Percentiles rank a stretch among this genome's conserved stretches.
phyloP scores from a whole-genome alignment of 2,888 invertebrate genomes.

The Steinernema carpocapsae region DNA sequence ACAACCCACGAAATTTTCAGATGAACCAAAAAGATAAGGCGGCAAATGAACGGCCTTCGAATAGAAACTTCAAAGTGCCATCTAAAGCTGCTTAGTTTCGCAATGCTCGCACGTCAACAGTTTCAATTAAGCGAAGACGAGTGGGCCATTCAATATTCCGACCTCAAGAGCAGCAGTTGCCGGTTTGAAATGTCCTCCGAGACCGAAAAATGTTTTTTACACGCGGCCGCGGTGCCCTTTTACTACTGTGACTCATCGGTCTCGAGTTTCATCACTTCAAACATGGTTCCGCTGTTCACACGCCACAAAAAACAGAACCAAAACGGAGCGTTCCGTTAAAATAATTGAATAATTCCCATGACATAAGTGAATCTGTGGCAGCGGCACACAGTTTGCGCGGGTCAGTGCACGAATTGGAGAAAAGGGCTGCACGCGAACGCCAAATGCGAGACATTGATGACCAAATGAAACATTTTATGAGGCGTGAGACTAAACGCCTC shows the following conservation, averaged over 20 bases:
- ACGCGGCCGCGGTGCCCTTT: not conserved
- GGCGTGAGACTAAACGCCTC: conserved; percentile 29
- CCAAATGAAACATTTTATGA: conserved; percentile 35
- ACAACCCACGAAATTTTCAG: conserved; percentile 27
- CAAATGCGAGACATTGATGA: conserved; percentile 15
- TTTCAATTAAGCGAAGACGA: conserved; percentile 19
- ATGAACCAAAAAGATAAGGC: conserved; percentile 26
- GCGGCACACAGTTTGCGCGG: not conserved
- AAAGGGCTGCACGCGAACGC: conserved; percentile 10
- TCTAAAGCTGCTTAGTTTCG: no score
- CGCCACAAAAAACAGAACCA: conserved; percentile 13
- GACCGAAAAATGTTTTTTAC: conserved; percentile 13
- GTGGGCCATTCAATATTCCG: conserved; percentile 30
- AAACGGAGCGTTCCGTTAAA: not conserved
- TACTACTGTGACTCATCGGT: not conserved
- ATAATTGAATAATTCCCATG: conserved; percentile 35
- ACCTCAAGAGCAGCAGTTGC: not conserved
- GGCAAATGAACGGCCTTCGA: not conserved
- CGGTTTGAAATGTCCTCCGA: conserved; percentile 9
- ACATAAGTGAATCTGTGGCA: conserved; percentile 25
- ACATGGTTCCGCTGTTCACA: conserved; percentile 14
- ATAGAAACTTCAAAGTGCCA: not conserved
- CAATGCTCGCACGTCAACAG: conserved; percentile 24
- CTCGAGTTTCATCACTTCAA: conserved; percentile 19
- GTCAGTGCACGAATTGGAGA: conserved; percentile 1